Percentiles rank a stretch among this genome's conserved stretches.
These are phyloP conservation scores for Lasioglossum baleicum DNA, from an alignment of 1,140 invertebrate genomes.

Conservation along the genomic window DNA sequence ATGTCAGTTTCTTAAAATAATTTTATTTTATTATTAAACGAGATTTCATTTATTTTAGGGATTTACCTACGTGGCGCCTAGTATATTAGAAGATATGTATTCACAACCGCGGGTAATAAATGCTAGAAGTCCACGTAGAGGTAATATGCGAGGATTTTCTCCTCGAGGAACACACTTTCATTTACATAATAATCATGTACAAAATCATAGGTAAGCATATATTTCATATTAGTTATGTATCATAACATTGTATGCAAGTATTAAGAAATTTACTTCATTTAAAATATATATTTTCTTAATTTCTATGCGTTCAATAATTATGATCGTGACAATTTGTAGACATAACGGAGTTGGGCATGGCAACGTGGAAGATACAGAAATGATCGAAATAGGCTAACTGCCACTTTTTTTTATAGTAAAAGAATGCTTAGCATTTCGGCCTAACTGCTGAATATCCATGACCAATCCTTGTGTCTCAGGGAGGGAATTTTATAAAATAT, in stretches of 20 bases:
- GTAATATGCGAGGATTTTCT: conserved; percentile 69
- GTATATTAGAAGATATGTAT: conserved; percentile 95
- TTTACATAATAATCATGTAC: conserved; percentile 67
- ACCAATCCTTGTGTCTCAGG: conserved; percentile 64
- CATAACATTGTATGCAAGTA: no score
- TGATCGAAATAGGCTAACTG: conserved; percentile 77
- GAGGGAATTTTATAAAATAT: conserved; percentile 68
- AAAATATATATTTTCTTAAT: no score
- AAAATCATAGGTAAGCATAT: conserved; percentile 68
- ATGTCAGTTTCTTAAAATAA: conserved; percentile 18
- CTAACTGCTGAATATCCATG: conserved; percentile 65
- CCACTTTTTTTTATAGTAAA: conserved; percentile 58
- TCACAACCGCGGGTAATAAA: conserved; percentile 84
- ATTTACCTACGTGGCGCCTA: conserved; percentile 99
- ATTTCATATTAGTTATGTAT: neutral
- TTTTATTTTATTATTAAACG: no score
- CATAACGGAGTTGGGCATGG: conserved; percentile 70
- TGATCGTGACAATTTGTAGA: conserved; percentile 56
- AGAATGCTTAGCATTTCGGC: conserved; percentile 60
- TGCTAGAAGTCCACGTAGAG: conserved; percentile 86
- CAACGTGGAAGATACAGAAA: conserved; percentile 74
- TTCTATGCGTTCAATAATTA: conserved; percentile 5
- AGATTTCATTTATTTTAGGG: conserved; percentile 85
- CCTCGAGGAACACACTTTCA: conserved; percentile 68
- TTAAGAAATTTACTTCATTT: no score